phyloP scores from a whole-genome alignment of 2,113 vertebrate genomes.

The Saccopteryx bilineata region DNA sequence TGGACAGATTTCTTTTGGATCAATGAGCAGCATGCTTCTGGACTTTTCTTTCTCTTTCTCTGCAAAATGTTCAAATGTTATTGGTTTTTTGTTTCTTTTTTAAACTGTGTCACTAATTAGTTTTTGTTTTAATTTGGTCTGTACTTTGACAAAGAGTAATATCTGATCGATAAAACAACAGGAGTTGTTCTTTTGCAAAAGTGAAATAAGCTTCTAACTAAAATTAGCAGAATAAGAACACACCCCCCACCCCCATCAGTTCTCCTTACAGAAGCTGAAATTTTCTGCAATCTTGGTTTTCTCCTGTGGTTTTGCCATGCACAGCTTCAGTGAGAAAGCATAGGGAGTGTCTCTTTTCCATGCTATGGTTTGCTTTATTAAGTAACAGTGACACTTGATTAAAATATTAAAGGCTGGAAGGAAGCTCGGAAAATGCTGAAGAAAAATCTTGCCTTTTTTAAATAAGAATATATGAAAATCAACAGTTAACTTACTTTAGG shows the following conservation, averaged over 20 bases:
- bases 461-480: conserved; percentile 82
- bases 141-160: conserved; percentile 33
- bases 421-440: conserved; percentile 77
- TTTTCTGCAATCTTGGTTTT: conserved; percentile 15
- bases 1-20: conserved; percentile 69
- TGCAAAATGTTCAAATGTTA: conserved; percentile 67
- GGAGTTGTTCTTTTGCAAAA: conserved; percentile 43
- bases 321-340: conserved; percentile 57
- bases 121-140: conserved; percentile 67
- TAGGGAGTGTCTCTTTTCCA: conserved; percentile 46
- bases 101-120: conserved; percentile 52
- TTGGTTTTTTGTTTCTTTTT: neutral
- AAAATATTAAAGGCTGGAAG: conserved; percentile 82
- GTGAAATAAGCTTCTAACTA: conserved; percentile 60
- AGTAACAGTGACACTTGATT: conserved; percentile 82
- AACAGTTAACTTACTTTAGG: conserved; percentile 76
- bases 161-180: conserved; percentile 68
- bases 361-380: conserved; percentile 10
- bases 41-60: conserved; percentile 58
- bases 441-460: conserved; percentile 79
- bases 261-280: neutral
- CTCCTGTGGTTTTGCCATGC: neutral
- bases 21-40: conserved; percentile 38
- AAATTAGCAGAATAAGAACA: conserved; percentile 45
- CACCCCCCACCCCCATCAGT: neutral